A percentile compares a stretch with the other conserved stretches of the same genome.
phyloP scores from a whole-genome alignment of 2,797 vertebrate genomes.

The Thalassophryne amazonica region DNA sequence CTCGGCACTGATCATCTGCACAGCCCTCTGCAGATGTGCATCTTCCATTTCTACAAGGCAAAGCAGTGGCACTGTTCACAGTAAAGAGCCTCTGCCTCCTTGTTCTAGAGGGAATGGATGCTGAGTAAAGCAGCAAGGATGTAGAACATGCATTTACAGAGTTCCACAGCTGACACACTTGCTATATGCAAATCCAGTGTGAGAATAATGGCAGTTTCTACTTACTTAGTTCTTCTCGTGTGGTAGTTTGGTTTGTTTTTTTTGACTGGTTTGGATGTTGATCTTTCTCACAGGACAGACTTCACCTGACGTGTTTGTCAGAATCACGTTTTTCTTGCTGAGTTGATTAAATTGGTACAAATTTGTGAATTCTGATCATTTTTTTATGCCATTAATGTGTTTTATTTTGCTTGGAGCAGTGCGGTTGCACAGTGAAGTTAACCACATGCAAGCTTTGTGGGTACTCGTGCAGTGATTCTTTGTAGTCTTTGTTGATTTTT shows the following conservation, averaged over 20 bases:
- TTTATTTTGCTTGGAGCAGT: no score
- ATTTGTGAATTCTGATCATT: constrained; percentile 13
- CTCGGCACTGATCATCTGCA: constrained; percentile 51
- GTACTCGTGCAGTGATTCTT: no score
- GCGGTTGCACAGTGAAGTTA: no score
- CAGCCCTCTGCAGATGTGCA: constrained; percentile 46
- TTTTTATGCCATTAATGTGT: no score
- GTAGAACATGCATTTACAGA: constrained; percentile 36
- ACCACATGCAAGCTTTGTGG: no score
- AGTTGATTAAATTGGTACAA: constrained; percentile 3
- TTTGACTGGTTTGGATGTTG: constrained; percentile 27
- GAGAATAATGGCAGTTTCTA: constrained; percentile 38
- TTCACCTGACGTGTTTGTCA: constrained; percentile 22
- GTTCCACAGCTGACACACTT: constrained; percentile 44
- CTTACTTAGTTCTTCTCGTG: constrained; percentile 30
- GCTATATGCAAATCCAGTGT: constrained; percentile 12
- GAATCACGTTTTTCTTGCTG: constrained; percentile 5
- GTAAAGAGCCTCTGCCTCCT: constrained; percentile 33
- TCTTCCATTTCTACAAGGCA: constrained; percentile 41
- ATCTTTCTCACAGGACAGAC: constrained; percentile 33
- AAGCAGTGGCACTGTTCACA: constrained; percentile 29
- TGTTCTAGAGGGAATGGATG: constrained; percentile 14
- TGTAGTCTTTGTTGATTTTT: no score
- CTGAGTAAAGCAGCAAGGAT: constrained; percentile 33
- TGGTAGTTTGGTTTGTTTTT: constrained; percentile 44